A percentile compares a stretch with the other conserved stretches of the same genome.
phyloP scores from a whole-genome alignment of 64 coral and sea anemone genomes.

The Actinia tenebrosa region DNA sequence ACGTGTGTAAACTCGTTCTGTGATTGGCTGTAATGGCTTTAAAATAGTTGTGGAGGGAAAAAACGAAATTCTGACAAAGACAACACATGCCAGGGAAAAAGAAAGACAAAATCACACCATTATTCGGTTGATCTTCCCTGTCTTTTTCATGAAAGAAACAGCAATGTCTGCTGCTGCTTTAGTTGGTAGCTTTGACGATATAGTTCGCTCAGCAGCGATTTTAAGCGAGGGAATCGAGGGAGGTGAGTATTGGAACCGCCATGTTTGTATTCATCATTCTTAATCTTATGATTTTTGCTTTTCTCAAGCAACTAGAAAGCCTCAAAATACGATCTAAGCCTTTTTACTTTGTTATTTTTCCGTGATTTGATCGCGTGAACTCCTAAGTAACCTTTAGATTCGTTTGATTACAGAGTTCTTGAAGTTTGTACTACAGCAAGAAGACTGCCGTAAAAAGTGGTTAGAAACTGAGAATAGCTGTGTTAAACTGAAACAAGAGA shows the following conservation, averaged over 20 bases:
- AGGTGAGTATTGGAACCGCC: constrained; percentile 47
- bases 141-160: constrained; percentile 20
- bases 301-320: background rate
- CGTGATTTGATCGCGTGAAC: background rate
- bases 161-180: constrained; percentile 72
- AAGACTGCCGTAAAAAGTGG: constrained; percentile 95
- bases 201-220: constrained; percentile 76
- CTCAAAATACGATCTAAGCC: too few species aligned
- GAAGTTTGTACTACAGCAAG: constrained; percentile 82
- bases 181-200: constrained; percentile 85
- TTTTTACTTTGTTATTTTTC: background rate
- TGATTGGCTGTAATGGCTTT: constrained; percentile 78
- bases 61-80: constrained; percentile 78
- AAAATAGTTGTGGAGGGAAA: constrained; percentile 92
- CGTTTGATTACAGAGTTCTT: constrained; percentile 65
- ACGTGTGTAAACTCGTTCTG: constrained; percentile 50
- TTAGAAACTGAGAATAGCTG: constrained; percentile 56
- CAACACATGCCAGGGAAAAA: constrained; percentile 18
- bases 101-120: background rate
- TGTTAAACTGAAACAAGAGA: constrained; percentile 68
- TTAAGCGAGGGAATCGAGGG: constrained; percentile 91
- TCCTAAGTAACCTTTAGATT: background rate
- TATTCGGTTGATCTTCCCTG: background rate
- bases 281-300: background rate
- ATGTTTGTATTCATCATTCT: background rate